Base-by-base conservation (phyloP, 2,888 invertebrate species). In the Andrena hattorfiana region DNA sequence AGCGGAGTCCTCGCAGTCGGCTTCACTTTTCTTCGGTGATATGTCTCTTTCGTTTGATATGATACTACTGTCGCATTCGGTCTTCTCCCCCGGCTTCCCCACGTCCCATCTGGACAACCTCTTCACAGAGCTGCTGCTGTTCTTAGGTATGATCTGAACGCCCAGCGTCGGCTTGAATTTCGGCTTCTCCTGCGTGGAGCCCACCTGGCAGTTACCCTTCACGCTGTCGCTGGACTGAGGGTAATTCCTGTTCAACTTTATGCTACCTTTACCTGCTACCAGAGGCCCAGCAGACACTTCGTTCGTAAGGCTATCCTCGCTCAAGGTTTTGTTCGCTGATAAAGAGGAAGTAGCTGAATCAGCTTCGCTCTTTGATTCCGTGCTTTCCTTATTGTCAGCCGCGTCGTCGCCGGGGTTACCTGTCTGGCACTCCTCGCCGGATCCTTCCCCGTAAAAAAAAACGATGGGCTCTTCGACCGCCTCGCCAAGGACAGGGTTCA, bases 401-500 rank as follows among this genome's bases (percentile, higher is more conserved):
- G 91, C 84, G 42, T 93, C 91, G 62, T 94, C 93, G 1, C 91
- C 92, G 4, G 95, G 95, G 94, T 97, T 97, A 1, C 97, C 97
- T 4, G 97, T 97, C 78, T 96, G 95, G 92, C 97, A 97, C 35
- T 97, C 96, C 26, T 93, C 94, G 4, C 98, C 98, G 87, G 94
- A 95, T 56, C 98, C 98, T 90, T 96, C 96, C 0, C 97, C 97
- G 87, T 95, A 95, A 91, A 97, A 95, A 93, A 95, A 96, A 94
- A 97, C 95, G 0, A 97, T 94, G 0, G 96, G 95, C 94, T 98
- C 98, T 90, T 96, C 96, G 73, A 98, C 96, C 86, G 95, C 95
- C 90, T 97, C 97, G 32, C 97, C 96, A 68, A 97, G 91, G 26
- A 89, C 87, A 4, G 91, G 91, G 89, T 93, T 93, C 0, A 90